Conservation (phyloP, 2,888 invertebrate species). For the Tyria jacobaeae region DNA sequence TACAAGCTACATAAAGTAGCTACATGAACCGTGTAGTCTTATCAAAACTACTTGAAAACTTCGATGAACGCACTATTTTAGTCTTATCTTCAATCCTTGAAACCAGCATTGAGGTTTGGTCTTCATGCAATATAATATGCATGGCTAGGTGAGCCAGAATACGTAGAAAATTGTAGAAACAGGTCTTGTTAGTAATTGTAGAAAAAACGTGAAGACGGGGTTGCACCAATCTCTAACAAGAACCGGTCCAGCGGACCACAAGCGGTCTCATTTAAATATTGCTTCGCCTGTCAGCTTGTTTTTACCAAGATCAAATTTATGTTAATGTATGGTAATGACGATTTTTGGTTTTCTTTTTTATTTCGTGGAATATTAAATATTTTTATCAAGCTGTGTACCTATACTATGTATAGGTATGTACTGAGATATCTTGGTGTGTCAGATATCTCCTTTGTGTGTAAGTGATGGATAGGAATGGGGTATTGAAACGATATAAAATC, state of each 20-base stretch:
- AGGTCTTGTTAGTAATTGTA: conserved; percentile 46
- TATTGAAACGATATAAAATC: conserved; percentile 66
- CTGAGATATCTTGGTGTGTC: conserved; percentile 17
- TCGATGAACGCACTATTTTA: conserved; percentile 23
- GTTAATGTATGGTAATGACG: conserved; percentile 67
- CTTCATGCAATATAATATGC: conserved; percentile 22
- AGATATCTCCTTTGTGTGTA: conserved; percentile 7
- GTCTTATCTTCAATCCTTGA: conserved; percentile 24
- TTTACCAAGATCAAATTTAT: conserved; percentile 64
- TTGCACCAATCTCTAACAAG: conserved; percentile 62
- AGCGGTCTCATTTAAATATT: conserved; percentile 62
- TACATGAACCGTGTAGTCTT: too few species aligned
- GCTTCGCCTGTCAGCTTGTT: conserved; percentile 59
- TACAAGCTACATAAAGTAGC: conserved; percentile 21
- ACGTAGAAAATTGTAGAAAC: conserved; percentile 49
- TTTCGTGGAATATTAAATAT: conserved; percentile 53
- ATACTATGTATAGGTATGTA: conserved; percentile 16
- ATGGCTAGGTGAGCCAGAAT: conserved; percentile 22
- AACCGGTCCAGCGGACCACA: conserved; percentile 60
- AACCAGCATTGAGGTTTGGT: conserved; percentile 27
- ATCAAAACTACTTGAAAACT: conserved; percentile 38
- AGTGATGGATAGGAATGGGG: conserved; percentile 26
- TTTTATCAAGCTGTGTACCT: conserved; percentile 28
- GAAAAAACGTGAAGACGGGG: conserved; percentile 59
- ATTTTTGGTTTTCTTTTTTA: conserved; percentile 56